Evolutionary conservation across 2,113 vertebrate species (phyloP), one percentile per base, ranked within the genome.

Genomic region (Neogale vison): DNA sequence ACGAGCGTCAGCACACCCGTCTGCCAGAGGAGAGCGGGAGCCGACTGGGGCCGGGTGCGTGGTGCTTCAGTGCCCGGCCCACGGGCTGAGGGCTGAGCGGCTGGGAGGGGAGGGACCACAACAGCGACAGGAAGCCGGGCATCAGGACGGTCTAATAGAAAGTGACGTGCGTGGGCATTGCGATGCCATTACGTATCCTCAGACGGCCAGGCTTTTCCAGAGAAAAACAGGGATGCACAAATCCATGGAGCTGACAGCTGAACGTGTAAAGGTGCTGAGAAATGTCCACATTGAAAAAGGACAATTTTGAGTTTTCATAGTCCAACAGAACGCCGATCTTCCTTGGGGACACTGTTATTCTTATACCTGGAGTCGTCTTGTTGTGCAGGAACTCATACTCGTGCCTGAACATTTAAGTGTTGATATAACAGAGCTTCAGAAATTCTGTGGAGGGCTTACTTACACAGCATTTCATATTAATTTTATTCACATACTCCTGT

Each of bases 321-420:
- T 99, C 99, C 87, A 99, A 98, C 4, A 99, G 98, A 96, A 99
- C 91, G 15, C 99, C 99, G 12, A 99, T 98, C 96, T 98, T 98
- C 94, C 24, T 74, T 0, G 99, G 99, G 0, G 98, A 79, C 26
- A 99, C 9, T 0, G 99, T 99, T 85, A 99, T 98, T 95, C 98
- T 98, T 91, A 99, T 94, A 34, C 99, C 99, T 77, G 99, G 99
- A 12, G 99, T 99, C 98, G 95, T 99, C 15, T 99, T 99, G 0
- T 98, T 98, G 98, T 99, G 99, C 83, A 99, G 98, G 97, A 99
- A 99, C 98, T 99, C 99, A 0, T 99, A 99, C 95, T 99, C 99
- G 90, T 99, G 99, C 97, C 99, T 99, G 87, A 65, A 97, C 76
- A 79, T 31, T 14, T 14, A 93, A 96, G 98, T 50, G 65, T 92